Percentiles rank a stretch among this genome's conserved stretches.
phyloP scores from a whole-genome alignment of 2,113 vertebrate genomes.

The Propithecus coquereli region DNA sequence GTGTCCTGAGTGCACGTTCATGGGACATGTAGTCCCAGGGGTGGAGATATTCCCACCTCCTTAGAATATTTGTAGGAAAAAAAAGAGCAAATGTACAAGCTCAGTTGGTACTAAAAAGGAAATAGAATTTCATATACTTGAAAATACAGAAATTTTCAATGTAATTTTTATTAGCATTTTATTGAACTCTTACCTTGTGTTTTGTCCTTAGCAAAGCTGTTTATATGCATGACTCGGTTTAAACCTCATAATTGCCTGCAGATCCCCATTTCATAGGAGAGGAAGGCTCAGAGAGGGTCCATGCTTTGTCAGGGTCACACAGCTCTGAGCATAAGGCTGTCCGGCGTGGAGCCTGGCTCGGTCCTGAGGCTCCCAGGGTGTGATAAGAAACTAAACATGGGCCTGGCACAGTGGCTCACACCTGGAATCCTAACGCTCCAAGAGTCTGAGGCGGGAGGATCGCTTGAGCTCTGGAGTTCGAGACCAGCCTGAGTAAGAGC shows the following conservation, averaged over 20 bases:
- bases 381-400: neutral
- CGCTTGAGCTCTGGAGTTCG: too few species aligned
- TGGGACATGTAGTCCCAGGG: neutral
- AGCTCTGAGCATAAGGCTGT: neutral
- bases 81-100: neutral
- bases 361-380: neutral
- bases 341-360: neutral
- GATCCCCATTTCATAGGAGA: neutral
- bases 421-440: too few species aligned
- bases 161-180: neutral
- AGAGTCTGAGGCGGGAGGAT: too few species aligned
- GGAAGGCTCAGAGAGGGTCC: neutral
- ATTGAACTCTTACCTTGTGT: neutral
- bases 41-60: neutral
- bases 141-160: neutral
- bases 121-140: neutral
- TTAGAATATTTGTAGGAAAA: neutral
- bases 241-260: neutral
- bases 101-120: neutral
- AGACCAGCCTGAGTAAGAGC: too few species aligned
- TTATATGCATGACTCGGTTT: neutral
- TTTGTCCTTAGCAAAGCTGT: neutral
- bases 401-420: too few species aligned
- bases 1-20: neutral
- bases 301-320: neutral